These are phyloP conservation scores for Chondrosia reniformis DNA, from an alignment of 37 sponge, comb jelly and placozoan genomes.

Conservation along the genomic window DNA sequence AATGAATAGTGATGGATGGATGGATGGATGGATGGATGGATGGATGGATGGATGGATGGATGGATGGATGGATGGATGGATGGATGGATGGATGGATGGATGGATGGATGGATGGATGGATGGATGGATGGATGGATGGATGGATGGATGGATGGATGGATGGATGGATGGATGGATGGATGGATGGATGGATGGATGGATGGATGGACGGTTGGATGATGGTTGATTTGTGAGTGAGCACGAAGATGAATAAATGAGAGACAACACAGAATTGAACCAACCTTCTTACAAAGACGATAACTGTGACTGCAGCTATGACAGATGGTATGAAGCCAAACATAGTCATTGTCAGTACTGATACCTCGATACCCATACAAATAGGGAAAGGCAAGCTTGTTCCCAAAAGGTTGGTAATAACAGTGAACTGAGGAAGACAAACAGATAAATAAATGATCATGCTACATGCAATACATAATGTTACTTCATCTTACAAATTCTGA, in stretches of 20 bases:
- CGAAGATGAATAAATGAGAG: not conserved
- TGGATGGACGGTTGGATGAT: not conserved
- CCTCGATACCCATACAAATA: slow-evolving; percentile 15
- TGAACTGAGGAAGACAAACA: not conserved
- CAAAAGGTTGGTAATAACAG: not conserved
- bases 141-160: not conserved
- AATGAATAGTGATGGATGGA: not conserved
- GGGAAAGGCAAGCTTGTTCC: slow-evolving; percentile 40
- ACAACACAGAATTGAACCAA: slow-evolving; percentile 3
- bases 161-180: not conserved
- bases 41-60: not conserved
- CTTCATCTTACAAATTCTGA: not conserved
- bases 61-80: not conserved
- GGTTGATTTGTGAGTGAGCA: not conserved
- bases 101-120: not conserved
- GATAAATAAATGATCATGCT: slow-evolving; percentile 31
- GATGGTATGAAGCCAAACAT: slow-evolving; percentile 18
- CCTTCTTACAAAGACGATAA: slow-evolving; percentile 34
- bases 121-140: not conserved
- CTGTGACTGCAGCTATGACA: slow-evolving; percentile 24
- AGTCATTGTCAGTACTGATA: slow-evolving; percentile 13
- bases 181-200: not conserved
- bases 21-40: not conserved
- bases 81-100: too few species aligned
- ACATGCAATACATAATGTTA: not conserved